phyloP scores from a whole-genome alignment of 2,797 vertebrate genomes.

The Nasua narica region DNA sequence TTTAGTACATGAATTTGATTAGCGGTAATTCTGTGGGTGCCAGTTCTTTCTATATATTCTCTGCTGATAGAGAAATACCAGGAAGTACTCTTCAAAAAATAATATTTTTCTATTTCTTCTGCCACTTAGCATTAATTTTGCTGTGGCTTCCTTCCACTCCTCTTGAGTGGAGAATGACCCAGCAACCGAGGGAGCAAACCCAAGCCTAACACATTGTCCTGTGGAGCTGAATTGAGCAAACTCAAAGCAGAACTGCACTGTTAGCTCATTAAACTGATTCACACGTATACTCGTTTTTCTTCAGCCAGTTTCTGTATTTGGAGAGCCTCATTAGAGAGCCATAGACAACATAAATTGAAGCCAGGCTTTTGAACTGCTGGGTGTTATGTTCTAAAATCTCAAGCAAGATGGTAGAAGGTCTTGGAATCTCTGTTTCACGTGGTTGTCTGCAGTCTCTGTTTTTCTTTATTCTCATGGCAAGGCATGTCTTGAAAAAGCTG shows the following conservation, averaged over 20 bases:
- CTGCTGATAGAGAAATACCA: not conserved
- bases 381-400: not conserved
- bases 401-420: not conserved
- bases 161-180: not conserved
- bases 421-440: not conserved
- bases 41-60: constrained; percentile 1
- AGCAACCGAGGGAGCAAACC: not conserved
- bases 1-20: not conserved
- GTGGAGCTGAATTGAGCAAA: not conserved
- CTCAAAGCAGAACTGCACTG: not conserved
- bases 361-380: not conserved
- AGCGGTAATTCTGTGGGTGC: not conserved
- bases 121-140: not conserved
- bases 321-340: not conserved
- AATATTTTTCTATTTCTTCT: not conserved
- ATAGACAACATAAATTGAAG: not conserved
- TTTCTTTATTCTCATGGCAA: not conserved
- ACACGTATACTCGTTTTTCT: not conserved
- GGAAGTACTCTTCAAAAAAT: not conserved
- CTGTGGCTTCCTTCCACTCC: not conserved
- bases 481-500: not conserved
- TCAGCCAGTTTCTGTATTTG: not conserved
- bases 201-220: not conserved
- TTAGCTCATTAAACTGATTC: not conserved
- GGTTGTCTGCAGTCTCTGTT: not conserved